Conservation (phyloP, 2,888 invertebrate genomes). For the Dynastes maya region DNA sequence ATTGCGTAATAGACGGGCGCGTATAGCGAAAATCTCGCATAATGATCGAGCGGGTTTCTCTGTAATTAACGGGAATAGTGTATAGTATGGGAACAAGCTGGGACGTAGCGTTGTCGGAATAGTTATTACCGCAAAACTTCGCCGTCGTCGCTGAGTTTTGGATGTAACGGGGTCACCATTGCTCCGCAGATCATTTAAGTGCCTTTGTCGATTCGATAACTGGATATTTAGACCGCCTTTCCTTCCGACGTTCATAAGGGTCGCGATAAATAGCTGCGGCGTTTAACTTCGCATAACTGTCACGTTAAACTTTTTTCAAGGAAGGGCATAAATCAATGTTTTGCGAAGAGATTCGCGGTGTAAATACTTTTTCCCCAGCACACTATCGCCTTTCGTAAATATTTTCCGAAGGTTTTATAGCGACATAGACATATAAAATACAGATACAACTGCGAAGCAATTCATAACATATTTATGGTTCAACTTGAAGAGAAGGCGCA, state of each 20-base stretch:
- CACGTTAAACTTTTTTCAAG: not conserved
- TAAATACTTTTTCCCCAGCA: too few species aligned
- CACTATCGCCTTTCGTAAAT: too few species aligned
- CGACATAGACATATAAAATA: too few species aligned
- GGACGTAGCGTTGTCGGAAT: constrained; percentile 12
- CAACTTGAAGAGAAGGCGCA: not conserved
- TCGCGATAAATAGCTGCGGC: not conserved
- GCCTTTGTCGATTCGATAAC: constrained; percentile 29
- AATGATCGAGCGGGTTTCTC: not conserved
- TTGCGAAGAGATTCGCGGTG: too few species aligned
- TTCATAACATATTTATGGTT: not conserved
- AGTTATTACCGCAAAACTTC: constrained; percentile 34
- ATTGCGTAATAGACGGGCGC: constrained; percentile 21
- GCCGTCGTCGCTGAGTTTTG: not conserved
- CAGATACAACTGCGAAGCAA: not conserved
- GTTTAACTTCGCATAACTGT: constrained; percentile 11
- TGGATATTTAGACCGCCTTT: constrained; percentile 5
- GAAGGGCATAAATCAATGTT: too few species aligned
- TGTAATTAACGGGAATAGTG: constrained; percentile 15
- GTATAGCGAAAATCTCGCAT: constrained; percentile 24
- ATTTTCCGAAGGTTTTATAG: too few species aligned
- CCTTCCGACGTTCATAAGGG: not conserved
- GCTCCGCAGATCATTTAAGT: constrained; percentile 25
- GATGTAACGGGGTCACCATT: constrained; percentile 20
- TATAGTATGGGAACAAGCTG: constrained; percentile 25